Evolutionary conservation across 2,797 vertebrate genomes (phyloP), one percentile per base, ranked within the genome.

Genomic region (Rhyacichthys aspro): DNA sequence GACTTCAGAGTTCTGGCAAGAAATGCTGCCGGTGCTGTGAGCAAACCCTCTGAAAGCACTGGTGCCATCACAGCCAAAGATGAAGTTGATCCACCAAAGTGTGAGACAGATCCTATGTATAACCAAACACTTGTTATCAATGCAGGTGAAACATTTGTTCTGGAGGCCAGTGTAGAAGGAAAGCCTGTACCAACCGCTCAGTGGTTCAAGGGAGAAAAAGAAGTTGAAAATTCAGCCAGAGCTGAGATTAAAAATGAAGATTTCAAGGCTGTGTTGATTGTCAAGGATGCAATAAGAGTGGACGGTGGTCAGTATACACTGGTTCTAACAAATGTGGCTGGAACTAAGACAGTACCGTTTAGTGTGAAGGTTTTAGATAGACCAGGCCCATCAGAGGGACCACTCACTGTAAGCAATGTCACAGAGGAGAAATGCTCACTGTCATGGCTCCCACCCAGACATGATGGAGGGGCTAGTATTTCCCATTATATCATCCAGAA

Each of bases 1-100:
- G 97, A 99, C 81, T 99, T 99, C 82, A 96, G 97, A 92, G 91
- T 99, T 47, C 95, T 99, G 88, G 97, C 97, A 74, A 97, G 90
- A 86, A 99, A 99, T 83, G 96, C 95, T 79, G 96, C 96, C 76
- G 97, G 97, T 78, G 83, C 94, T 61, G 41, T 98, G 70, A 99
- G 98, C 84, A 98, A 94, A 74, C 96, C 98, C 34, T 99, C 97
- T 81, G 93, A 96, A 49, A 95, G 93, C 81, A 99, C 97, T 59
- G 97, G 97, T 73, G 90, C 96, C 54, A 95, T 99, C 81, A 97
- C 95, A 75, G 97, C 97, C 63, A 98, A 92, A 49, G 98, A 99
- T 85, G 97, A 99, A 90, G 94, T 99, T 79, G 96, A 98, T 55
- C 91, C 94, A 72, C 98, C 98, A 59, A 93, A 91, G 73, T 94